Evolutionary conservation across 2,113 vertebrate species (phyloP).

Genomic region (Oncorhynchus mykiss): DNA sequence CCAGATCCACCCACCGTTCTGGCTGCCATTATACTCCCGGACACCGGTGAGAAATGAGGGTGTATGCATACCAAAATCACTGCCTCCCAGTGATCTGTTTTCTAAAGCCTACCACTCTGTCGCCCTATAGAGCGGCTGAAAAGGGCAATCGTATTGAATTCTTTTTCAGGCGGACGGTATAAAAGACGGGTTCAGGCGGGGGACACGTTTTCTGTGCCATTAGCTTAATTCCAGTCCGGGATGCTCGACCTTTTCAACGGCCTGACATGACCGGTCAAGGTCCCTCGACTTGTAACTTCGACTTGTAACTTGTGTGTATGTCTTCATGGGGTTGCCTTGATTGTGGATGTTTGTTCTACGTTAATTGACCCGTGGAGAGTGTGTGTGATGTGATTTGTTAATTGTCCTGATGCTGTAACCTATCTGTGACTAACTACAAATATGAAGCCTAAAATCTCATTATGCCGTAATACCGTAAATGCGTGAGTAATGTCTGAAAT

Average conservation of each 20-base stretch:
- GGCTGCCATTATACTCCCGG: constrained; percentile 27
- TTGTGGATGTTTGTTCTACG: constrained; percentile 35
- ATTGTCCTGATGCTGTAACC: neutral
- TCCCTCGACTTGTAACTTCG: constrained; percentile 45
- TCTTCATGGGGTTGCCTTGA: constrained; percentile 24
- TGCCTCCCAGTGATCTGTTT: constrained; percentile 31
- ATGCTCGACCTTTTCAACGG: constrained; percentile 62
- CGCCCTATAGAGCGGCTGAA: constrained; percentile 55
- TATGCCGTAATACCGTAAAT: too few species aligned
- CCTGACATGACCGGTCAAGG: constrained; percentile 53
- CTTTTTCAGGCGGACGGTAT: constrained; percentile 61
- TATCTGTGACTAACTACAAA: too few species aligned
- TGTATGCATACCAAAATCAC: constrained; percentile 24
- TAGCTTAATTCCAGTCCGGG: constrained; percentile 57
- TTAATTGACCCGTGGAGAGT: neutral
- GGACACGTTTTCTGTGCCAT: constrained; percentile 70
- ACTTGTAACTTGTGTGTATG: constrained; percentile 32
- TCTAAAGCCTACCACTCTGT: constrained; percentile 24
- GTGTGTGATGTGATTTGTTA: neutral
- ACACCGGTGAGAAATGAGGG: constrained; percentile 28
- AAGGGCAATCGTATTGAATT: constrained; percentile 57
- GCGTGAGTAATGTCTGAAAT: too few species aligned
- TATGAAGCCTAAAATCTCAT: too few species aligned
- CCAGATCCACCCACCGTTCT: constrained; percentile 14
- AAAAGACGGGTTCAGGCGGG: constrained; percentile 64